phyloP scores from a whole-genome alignment of 2,797 vertebrate genomes.

The Buceros bicornis region DNA sequence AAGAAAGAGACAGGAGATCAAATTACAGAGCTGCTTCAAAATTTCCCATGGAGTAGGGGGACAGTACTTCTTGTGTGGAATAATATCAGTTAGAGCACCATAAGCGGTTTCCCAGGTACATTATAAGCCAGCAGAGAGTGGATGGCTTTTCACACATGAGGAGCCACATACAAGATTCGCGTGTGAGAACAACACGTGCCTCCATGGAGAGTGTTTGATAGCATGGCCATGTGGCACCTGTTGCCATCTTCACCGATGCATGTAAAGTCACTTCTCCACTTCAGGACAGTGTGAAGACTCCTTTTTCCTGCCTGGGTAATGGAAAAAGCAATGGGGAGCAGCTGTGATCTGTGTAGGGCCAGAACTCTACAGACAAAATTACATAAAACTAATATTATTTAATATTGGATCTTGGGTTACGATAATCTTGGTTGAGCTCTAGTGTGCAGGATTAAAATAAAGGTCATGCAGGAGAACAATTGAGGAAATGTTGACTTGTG shows the following conservation, averaged over 20 bases:
- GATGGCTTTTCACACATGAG: neutral
- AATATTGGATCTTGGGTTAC: neutral
- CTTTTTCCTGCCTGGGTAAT: neutral
- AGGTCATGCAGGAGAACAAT: neutral
- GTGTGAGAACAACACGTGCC: neutral
- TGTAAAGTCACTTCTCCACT: neutral
- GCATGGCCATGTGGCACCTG: rapidly evolving
- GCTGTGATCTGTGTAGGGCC: neutral
- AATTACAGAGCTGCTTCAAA: neutral
- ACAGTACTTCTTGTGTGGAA: neutral
- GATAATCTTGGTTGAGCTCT: neutral
- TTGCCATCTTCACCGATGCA: neutral
- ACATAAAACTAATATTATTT: neutral
- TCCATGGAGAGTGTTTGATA: neutral
- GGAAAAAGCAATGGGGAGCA: neutral
- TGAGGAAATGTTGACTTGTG: neutral
- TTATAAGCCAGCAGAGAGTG: neutral
- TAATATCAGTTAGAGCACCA: neutral
- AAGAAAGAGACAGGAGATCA: neutral
- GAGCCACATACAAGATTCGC: neutral
- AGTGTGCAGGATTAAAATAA: neutral
- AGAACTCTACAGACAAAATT: neutral
- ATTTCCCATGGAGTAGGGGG: neutral
- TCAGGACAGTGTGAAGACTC: neutral
- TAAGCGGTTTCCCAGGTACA: neutral